Conservation (phyloP, 1,140 invertebrate genomes). For the Euglossa dilemma region DNA sequence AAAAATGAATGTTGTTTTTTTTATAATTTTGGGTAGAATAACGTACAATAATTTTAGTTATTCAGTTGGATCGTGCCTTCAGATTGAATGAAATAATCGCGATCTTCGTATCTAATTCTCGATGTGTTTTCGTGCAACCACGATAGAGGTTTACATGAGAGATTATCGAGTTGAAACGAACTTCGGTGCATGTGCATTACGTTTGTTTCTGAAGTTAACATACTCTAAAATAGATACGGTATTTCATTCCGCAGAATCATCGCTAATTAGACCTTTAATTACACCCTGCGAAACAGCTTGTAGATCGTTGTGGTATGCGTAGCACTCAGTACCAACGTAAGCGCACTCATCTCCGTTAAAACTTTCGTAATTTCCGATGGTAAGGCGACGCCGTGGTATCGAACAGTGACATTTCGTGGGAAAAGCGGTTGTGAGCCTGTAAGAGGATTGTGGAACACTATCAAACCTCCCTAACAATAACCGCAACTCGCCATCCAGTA, state of each 20-base stretch:
- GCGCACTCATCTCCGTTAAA: conserved; percentile 9
- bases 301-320: not conserved
- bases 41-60: no score
- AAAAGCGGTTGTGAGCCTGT: conserved; percentile 1
- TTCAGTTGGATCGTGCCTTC: no score
- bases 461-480: not conserved
- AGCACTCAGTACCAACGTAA: not conserved
- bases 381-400: not conserved
- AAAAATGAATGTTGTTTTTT: no score
- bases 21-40: no score
- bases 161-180: no score
- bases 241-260: not conserved
- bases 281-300: not conserved
- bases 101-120: no score
- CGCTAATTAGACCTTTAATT: not conserved
- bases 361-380: conserved; percentile 9
- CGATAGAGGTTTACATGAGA: no score
- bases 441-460: conserved; percentile 10
- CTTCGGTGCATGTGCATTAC: no score
- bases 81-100: no score
- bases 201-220: no score
- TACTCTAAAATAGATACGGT: not conserved
- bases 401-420: conserved; percentile 6
- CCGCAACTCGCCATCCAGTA: not conserved
- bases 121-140: no score